Conservation (phyloP, 2,113 vertebrate genomes). For the Dicaeum eximium region DNA sequence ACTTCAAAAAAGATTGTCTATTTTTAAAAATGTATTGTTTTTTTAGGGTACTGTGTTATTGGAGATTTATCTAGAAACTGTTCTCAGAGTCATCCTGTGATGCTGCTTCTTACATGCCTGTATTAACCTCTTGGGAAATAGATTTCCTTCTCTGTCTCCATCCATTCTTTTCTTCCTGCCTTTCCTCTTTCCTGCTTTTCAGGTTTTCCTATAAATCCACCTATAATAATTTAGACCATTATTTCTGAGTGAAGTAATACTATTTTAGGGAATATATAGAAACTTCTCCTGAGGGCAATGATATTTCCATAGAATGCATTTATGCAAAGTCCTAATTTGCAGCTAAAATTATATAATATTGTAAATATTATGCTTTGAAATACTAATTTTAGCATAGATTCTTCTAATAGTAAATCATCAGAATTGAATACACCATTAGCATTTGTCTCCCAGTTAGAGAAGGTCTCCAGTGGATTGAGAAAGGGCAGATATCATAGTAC, state of each 20-base stretch:
- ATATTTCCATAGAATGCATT: neutral
- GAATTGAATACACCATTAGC: neutral
- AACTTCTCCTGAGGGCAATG: neutral
- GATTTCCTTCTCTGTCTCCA: neutral
- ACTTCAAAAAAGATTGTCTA: neutral
- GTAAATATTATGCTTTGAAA: neutral
- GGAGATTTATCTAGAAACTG: neutral
- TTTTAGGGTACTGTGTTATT: neutral
- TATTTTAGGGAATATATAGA: neutral
- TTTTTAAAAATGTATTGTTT: neutral
- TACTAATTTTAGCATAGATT: neutral
- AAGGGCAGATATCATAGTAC: neutral
- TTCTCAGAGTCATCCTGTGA: neutral
- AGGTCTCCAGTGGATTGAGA: neutral
- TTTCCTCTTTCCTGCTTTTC: neutral
- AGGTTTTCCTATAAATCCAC: neutral
- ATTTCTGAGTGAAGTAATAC: neutral
- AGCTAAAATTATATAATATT: neutral
- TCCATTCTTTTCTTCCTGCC: neutral
- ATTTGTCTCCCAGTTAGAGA: neutral
- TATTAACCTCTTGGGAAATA: neutral
- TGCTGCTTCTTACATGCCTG: neutral
- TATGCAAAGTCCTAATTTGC: neutral
- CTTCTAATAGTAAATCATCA: neutral
- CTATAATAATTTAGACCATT: neutral